Evolutionary conservation across 2,113 vertebrate species (phyloP), one percentile per base, ranked within the genome.

Genomic region (Phainopepla nitens): DNA sequence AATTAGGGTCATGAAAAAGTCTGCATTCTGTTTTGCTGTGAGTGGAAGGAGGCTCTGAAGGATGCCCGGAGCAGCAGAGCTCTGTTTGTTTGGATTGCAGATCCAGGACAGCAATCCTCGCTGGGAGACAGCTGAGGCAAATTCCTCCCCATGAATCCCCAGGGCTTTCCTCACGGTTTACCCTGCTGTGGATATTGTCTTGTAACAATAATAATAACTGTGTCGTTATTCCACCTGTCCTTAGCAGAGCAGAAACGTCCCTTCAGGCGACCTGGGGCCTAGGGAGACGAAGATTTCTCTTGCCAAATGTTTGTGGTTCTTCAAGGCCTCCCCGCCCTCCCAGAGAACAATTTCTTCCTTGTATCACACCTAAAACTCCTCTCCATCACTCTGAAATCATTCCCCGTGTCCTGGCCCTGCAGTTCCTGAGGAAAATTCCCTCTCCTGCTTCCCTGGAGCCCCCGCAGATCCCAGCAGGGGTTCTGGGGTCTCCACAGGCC

Each of bases 161-260:
- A 24, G 23, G 13, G 56, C 4, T 78, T 93, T 89, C 60, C 56
- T 82, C 33, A 15, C 1, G 0, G 39, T 82, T 75, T 25, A 15
- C 65, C 22, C 50, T 7, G n/a, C 4, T 61, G 60, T 23, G 69
- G 69, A 77, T 39, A 39, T 39, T 39, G 39, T 39, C 12, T 39
- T 39, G 39, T 39, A 39, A 39, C 12, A 39, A 39, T 39, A 39
- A 39, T 39, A 39, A 39, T 39, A 39, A 0, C 10, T 15, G 7
- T 53, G 28, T 16, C 0, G 0, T 47, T 77, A 18, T 39, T 82
- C 25, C 17, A 15, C 0, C 3, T 11, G 4, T 10, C n/a, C 25
- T 45, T 11, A n/a, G 41, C 14, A n/a, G 50, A 57, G n/a, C 51
- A 68, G 57, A 54, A 84, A 49, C 5, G 8, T 45, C 62, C 69